Evolutionary conservation across 2,113 vertebrate species (phyloP).

Genomic region (Takifugu bimaculatus): DNA sequence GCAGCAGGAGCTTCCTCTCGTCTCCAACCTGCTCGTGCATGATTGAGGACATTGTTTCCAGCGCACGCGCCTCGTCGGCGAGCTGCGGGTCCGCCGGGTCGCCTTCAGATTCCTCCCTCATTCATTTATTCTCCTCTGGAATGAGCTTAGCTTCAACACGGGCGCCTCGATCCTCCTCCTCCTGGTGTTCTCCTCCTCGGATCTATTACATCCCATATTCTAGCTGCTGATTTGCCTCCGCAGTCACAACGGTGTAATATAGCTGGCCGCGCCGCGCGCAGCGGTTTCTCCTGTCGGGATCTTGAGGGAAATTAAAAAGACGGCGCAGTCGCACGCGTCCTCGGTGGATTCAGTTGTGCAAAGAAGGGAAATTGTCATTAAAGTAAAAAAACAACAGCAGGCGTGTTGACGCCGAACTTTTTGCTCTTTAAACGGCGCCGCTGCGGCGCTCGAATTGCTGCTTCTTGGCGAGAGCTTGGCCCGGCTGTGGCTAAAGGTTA

Average conservation of each 20-base stretch:
- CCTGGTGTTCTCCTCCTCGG: background rate
- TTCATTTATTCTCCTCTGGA: constrained; percentile 4
- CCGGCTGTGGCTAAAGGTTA: constrained; percentile 64
- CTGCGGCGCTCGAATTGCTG: background rate
- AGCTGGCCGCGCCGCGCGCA: constrained; percentile 46
- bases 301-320: constrained; percentile 68
- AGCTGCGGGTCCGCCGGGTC: constrained; percentile 14
- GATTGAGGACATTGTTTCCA: constrained; percentile 51
- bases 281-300: constrained; percentile 58
- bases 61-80: constrained; percentile 35
- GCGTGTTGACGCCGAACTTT: constrained; percentile 4
- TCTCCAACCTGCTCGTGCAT: constrained; percentile 48
- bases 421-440: background rate
- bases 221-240: constrained; percentile 58
- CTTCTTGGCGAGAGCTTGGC: constrained; percentile 40
- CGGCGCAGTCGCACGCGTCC: constrained; percentile 6
- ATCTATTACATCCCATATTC: constrained; percentile 47
- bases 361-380: constrained; percentile 12
- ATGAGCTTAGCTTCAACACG: too few species aligned
- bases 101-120: constrained; percentile 2
- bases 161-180: too few species aligned
- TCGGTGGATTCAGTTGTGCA: too few species aligned
- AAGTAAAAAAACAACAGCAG: background rate
- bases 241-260: constrained; percentile 66
- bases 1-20: constrained; percentile 19